Conservation (phyloP, 2,797 vertebrate genomes). For the Chelonia mydas region DNA sequence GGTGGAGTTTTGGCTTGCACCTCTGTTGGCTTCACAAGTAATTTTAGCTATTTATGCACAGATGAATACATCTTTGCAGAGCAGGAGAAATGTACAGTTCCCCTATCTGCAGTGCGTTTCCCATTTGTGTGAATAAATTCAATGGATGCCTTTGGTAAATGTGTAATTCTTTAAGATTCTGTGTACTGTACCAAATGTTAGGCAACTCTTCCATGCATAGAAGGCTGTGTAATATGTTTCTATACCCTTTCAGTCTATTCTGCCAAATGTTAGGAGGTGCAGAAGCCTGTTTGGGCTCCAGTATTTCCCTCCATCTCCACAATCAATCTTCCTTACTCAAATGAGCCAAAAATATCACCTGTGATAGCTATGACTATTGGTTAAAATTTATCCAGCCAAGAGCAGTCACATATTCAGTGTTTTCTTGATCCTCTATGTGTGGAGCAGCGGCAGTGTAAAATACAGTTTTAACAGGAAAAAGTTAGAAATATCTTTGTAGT, state of each 20-base stretch:
- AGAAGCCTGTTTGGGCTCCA: neutral
- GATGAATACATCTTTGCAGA: constrained; percentile 21
- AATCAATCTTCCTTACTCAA: neutral
- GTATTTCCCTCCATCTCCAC: neutral
- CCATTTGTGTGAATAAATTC: neutral
- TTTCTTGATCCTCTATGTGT: neutral
- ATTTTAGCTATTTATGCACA: constrained; percentile 33
- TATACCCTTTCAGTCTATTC: neutral
- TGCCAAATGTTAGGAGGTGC: neutral
- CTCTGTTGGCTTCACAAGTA: constrained; percentile 31
- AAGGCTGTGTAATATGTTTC: neutral
- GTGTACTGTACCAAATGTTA: neutral
- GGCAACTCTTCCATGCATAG: neutral
- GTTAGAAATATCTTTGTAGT: neutral
- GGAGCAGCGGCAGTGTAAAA: neutral
- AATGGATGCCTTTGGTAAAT: neutral
- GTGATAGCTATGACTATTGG: neutral
- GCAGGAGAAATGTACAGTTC: constrained; percentile 1
- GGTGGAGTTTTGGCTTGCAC: neutral
- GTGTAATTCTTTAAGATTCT: neutral
- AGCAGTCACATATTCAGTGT: neutral
- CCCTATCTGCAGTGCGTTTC: fast-evolving
- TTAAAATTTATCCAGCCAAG: neutral
- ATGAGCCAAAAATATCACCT: neutral
- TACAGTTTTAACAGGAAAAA: neutral